A percentile compares a stretch with the other conserved stretches of the same genome.
phyloP scores from a whole-genome alignment of 2,113 vertebrate genomes.

The Atractosteus spatula region DNA sequence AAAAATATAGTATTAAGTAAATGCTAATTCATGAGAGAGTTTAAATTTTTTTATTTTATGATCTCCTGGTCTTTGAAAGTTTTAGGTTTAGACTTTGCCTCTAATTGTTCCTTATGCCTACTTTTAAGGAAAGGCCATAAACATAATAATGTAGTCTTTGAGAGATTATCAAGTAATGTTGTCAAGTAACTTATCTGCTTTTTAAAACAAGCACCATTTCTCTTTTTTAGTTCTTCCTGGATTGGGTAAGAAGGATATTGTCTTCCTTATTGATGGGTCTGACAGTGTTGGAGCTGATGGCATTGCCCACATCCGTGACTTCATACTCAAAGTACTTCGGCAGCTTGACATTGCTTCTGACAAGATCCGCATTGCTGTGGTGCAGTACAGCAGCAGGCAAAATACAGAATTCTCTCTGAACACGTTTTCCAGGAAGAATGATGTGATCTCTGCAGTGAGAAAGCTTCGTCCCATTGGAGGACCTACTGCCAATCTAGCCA shows the following conservation, averaged over 20 bases:
- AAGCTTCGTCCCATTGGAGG: conserved; percentile 81
- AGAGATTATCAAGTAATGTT: no score
- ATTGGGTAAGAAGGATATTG: conserved; percentile 79
- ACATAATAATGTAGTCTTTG: no score
- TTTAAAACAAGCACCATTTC: conserved; percentile 1
- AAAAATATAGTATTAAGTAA: no score
- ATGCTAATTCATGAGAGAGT: no score
- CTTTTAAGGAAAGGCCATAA: no score
- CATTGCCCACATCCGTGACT: conserved; percentile 85
- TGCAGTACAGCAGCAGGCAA: conserved; percentile 79
- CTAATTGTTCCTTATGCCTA: no score
- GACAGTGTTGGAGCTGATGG: conserved; percentile 55
- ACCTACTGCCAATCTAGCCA: conserved; percentile 70
- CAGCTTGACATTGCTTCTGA: conserved; percentile 78
- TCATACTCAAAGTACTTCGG: conserved; percentile 74
- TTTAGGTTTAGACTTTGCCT: no score
- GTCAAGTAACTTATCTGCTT: not conserved
- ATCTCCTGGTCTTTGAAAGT: not conserved
- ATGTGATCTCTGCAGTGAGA: conserved; percentile 67
- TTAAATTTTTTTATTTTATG: no score
- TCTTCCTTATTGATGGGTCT: conserved; percentile 93
- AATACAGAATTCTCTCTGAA: conserved; percentile 82
- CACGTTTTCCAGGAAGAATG: conserved; percentile 67
- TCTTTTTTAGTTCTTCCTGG: conserved; percentile 34
- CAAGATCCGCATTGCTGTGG: conserved; percentile 75